Conservation (phyloP, 2,113 vertebrate genomes). For the Bos javanicus region DNA sequence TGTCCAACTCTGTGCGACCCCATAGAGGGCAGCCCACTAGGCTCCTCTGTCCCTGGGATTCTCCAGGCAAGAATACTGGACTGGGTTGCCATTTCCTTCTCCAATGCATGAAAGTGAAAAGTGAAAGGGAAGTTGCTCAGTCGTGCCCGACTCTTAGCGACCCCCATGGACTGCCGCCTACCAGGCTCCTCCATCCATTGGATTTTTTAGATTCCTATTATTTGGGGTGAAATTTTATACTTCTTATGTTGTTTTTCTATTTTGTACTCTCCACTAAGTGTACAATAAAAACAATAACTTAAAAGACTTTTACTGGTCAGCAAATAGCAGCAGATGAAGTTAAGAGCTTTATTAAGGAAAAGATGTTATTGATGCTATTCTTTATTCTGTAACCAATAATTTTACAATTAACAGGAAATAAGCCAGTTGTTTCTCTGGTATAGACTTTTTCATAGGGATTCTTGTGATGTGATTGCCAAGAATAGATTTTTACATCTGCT, state of each 20-base stretch:
- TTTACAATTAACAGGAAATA: conserved; percentile 42
- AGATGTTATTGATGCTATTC: neutral
- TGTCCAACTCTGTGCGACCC: too few species aligned
- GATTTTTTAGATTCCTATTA: neutral
- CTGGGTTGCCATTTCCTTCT: too few species aligned
- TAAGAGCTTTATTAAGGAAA: conserved; percentile 13
- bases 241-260: conserved; percentile 13
- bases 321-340: neutral
- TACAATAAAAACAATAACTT: neutral
- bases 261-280: neutral
- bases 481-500: conserved; percentile 47
- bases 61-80: too few species aligned
- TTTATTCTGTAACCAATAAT: conserved; percentile 30
- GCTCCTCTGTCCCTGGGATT: too few species aligned
- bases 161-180: too few species aligned
- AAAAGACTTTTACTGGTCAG: neutral
- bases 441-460: conserved; percentile 12
- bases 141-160: too few species aligned
- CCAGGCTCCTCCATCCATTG: too few species aligned
- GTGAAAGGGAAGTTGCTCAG: too few species aligned
- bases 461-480: conserved; percentile 51
- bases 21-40: too few species aligned
- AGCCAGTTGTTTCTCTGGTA: neutral
- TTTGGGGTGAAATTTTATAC: neutral
- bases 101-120: too few species aligned